Conservation (phyloP, 1,140 invertebrate genomes). For the Drosophila orosa region DNA sequence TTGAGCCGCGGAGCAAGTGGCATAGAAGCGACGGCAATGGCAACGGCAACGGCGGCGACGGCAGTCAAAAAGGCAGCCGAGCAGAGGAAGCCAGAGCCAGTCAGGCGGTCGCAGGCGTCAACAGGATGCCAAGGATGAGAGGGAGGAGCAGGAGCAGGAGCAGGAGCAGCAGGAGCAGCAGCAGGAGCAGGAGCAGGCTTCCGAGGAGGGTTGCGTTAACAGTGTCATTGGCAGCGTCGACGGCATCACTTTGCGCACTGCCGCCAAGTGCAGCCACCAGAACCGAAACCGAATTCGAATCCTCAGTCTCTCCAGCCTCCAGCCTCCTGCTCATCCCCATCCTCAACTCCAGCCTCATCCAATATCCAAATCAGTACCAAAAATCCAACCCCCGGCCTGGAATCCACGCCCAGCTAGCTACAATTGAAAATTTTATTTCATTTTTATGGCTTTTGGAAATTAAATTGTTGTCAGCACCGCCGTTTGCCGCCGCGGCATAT, state of each 20-base stretch:
- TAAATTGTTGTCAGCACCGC: conserved; percentile 70
- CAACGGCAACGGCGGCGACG: neutral
- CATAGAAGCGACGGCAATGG: conserved; percentile 9
- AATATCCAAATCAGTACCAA: conserved; percentile 30
- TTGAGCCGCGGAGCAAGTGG: conserved; percentile 5
- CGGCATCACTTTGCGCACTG: conserved; percentile 60
- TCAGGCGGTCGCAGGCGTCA: conserved; percentile 74
- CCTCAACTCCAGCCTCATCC: neutral
- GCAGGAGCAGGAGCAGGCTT: neutral
- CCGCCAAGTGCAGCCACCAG: conserved; percentile 60
- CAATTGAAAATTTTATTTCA: conserved; percentile 79
- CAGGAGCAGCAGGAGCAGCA: neutral
- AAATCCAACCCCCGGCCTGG: conserved; percentile 3
- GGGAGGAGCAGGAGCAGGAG: neutral
- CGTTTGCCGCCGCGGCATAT: conserved; percentile 51
- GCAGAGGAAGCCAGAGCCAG: conserved; percentile 58
- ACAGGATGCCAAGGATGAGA: conserved; percentile 58
- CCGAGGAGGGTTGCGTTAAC: conserved; percentile 37
- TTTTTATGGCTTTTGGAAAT: conserved; percentile 79
- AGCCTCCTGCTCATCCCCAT: neutral
- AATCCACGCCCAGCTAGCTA: conserved; percentile 53
- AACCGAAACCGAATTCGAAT: conserved; percentile 19
- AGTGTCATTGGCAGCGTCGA: conserved; percentile 73
- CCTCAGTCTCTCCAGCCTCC: neutral
- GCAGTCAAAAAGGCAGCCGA: conserved; percentile 61